Conservation (phyloP, 2,797 vertebrate species). For the Bucorvus abyssinicus region DNA sequence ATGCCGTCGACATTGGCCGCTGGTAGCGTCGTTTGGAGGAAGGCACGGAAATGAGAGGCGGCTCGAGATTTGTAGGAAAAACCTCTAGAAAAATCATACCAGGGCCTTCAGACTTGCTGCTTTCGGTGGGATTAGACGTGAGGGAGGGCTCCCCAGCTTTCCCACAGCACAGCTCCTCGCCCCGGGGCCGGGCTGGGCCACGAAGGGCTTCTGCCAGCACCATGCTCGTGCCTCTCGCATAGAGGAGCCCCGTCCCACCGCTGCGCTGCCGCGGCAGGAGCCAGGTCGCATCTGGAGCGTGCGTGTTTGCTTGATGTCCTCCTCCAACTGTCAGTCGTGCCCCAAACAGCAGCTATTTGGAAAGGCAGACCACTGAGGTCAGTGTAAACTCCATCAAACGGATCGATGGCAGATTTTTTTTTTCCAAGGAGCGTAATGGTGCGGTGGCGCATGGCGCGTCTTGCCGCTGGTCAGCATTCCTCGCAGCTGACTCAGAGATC, state of each 20-base stretch:
- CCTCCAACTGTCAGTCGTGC: background rate
- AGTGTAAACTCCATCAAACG: background rate
- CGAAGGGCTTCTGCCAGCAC: rapidly evolving
- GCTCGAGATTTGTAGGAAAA: background rate
- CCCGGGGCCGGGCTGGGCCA: background rate
- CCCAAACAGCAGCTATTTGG: background rate
- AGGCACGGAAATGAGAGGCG: background rate
- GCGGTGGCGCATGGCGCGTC: background rate
- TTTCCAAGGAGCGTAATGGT: background rate
- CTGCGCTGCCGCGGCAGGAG: background rate
- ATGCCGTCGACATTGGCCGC: background rate
- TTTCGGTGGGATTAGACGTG: background rate
- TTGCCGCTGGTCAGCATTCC: background rate
- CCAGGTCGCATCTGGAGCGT: rapidly evolving
- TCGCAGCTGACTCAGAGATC: background rate
- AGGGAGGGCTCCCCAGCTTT: background rate
- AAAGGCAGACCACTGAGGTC: background rate
- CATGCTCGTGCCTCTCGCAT: rapidly evolving
- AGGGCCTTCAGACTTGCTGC: background rate
- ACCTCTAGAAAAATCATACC: background rate
- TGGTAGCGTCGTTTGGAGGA: background rate
- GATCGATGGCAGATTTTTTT: background rate
- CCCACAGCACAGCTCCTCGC: background rate
- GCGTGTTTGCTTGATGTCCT: background rate
- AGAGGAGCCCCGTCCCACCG: background rate